Evolutionary conservation across 2,797 vertebrate species (phyloP), one percentile per base, ranked within the genome.

Genomic region (Hydrophis major): DNA sequence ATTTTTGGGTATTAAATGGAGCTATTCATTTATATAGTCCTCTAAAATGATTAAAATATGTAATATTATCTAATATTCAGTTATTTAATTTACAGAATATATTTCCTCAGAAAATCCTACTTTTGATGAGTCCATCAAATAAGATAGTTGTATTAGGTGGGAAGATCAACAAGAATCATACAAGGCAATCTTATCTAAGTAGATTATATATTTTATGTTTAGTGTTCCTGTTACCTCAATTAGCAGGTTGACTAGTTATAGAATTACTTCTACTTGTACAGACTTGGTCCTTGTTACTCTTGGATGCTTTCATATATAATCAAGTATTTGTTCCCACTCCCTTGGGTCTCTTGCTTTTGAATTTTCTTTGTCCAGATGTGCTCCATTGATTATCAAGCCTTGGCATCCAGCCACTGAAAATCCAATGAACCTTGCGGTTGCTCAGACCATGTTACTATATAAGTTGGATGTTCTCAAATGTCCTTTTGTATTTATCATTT

Each of bases 191-290:
- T 57, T 16, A 59, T 42, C 18, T 63, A 86, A 59, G 25, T 93
- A 90, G 47, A 94, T 32, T 4, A 0, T 93, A 93, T 69, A n/a
- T 60, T 32, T 93, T 95, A 56, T 90, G 66, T 83, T 59, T 93
- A 92, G 55, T 22, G 27, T n/a, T 66, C 90, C 69, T 88, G 61
- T 93, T 93, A 27, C 92, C 92, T 16, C 92, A n/a, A 92, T 91
- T 94, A 93, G 89, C 90, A 88, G 90, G 74, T 86, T 91, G 74
- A 50, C 59, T 90, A 89, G 92, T 63, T 32, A 25, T 92, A 93
- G 94, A 96, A 96, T 95, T 95, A 90, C 74, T 61, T 95, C 95
- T 92, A 2, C 93, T 95, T 93, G 90, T 94, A 94, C 94, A 92
- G 93, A 27, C 61, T 94, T 90, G 94, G 55, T 61, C 90, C 87